These are phyloP conservation scores for Drosophila ironensis DNA, from an alignment of 1,140 invertebrate species.

Conservation along the genomic window DNA sequence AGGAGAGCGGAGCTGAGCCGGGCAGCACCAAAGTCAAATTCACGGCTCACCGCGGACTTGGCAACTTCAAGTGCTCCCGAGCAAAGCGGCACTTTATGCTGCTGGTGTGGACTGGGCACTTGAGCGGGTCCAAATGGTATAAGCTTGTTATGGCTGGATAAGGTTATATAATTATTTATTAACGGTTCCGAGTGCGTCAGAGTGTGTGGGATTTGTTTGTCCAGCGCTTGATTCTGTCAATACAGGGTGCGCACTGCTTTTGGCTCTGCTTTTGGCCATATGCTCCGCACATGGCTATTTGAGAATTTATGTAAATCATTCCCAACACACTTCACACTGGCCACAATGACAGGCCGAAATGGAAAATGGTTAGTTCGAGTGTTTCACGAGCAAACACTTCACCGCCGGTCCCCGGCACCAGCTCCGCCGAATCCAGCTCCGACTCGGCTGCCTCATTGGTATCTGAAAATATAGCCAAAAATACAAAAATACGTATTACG, in stretches of 20 bases:
- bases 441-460: slow-evolving; percentile 4
- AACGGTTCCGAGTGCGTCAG: slow-evolving; percentile 50
- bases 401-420: no score
- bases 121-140: slow-evolving; percentile 35
- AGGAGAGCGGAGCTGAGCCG: slow-evolving; percentile 2
- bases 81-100: slow-evolving; percentile 39
- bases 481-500: slow-evolving; percentile 9
- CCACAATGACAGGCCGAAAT: slow-evolving; percentile 73
- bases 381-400: slow-evolving; percentile 77
- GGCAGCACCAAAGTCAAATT: slow-evolving; percentile 28
- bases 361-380: slow-evolving; percentile 67
- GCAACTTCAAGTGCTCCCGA: slow-evolving; percentile 36
- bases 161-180: slow-evolving; percentile 75
- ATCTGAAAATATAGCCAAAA: slow-evolving; percentile 13
- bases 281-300: slow-evolving; percentile 40
- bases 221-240: slow-evolving; percentile 60
- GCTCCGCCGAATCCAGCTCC: no score
- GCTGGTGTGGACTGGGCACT: slow-evolving; percentile 41
- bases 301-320: slow-evolving; percentile 80
- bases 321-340: slow-evolving; percentile 60
- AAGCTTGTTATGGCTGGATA: slow-evolving; percentile 52
- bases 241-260: background rate
- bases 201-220: slow-evolving; percentile 68
- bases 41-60: slow-evolving; percentile 2
- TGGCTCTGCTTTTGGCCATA: background rate